Percentiles rank a stretch among this genome's conserved stretches.
phyloP scores from a whole-genome alignment of 2,797 vertebrate species.

The Calcarius lapponicus region DNA sequence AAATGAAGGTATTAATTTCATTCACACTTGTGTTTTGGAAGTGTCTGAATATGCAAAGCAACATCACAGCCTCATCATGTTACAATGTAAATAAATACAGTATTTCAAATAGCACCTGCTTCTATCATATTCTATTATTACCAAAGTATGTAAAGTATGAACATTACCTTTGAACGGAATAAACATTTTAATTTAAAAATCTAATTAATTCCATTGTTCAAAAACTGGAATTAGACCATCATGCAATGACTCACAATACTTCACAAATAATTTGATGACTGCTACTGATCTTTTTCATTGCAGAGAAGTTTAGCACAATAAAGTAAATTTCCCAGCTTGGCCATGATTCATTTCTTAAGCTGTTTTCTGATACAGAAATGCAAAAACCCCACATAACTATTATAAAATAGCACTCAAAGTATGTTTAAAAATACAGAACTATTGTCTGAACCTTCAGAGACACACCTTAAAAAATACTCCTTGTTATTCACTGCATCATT shows the following conservation, averaged over 20 bases:
- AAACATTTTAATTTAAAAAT: conserved; percentile 6
- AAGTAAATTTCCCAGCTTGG: conserved; percentile 15
- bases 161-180: background rate
- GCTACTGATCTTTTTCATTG: background rate
- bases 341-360: conserved; percentile 5
- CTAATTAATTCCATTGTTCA: conserved; percentile 18
- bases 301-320: conserved; percentile 5
- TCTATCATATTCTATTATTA: background rate
- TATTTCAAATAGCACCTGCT: conserved; percentile 42
- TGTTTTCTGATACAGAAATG: conserved; percentile 20
- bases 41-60: conserved; percentile 36
- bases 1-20: conserved; percentile 52
- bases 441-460: background rate
- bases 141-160: background rate
- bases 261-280: conserved; percentile 7
- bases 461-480: background rate
- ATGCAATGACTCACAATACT: background rate
- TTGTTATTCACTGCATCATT: conserved; percentile 12
- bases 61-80: background rate
- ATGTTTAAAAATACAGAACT: background rate
- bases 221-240: conserved; percentile 30
- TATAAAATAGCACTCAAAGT: background rate
- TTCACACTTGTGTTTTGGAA: conserved; percentile 29
- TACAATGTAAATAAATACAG: conserved; percentile 22
- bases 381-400: background rate